phyloP scores from a whole-genome alignment of 2,113 vertebrate species.

The Hemiscyllium ocellatum region DNA sequence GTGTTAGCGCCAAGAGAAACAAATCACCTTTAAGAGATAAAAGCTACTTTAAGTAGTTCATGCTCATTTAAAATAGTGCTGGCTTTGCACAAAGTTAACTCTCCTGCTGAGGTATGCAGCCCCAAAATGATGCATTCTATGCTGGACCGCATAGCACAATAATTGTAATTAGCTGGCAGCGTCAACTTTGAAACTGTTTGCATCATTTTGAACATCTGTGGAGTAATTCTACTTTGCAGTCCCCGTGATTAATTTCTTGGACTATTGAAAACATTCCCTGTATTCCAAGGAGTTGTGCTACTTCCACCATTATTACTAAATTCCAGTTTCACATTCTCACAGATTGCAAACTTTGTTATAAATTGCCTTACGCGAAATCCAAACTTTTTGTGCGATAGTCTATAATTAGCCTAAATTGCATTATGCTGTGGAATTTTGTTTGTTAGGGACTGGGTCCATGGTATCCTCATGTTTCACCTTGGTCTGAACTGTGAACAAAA shows the following conservation, averaged over 20 bases:
- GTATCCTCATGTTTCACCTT: background rate
- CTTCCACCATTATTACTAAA: background rate
- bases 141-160: no score
- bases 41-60: background rate
- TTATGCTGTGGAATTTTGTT: background rate
- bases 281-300: background rate
- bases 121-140: background rate
- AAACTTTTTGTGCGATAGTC: background rate
- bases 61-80: background rate
- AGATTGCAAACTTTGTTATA: background rate
- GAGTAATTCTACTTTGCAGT: no score
- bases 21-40: background rate
- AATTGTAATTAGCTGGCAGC: no score
- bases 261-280: no score
- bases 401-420: constrained; percentile 18
- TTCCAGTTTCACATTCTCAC: background rate
- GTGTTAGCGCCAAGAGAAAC: background rate
- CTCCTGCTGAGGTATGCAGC: background rate
- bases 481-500: background rate
- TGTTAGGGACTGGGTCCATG: background rate
- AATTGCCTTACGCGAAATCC: background rate
- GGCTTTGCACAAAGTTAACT: background rate
- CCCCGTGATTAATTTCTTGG: no score
- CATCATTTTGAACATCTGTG: no score
- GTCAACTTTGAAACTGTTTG: no score